These are phyloP conservation scores for Panulirus ornatus DNA, from an alignment of 1,140 invertebrate genomes.

Conservation along the genomic window DNA sequence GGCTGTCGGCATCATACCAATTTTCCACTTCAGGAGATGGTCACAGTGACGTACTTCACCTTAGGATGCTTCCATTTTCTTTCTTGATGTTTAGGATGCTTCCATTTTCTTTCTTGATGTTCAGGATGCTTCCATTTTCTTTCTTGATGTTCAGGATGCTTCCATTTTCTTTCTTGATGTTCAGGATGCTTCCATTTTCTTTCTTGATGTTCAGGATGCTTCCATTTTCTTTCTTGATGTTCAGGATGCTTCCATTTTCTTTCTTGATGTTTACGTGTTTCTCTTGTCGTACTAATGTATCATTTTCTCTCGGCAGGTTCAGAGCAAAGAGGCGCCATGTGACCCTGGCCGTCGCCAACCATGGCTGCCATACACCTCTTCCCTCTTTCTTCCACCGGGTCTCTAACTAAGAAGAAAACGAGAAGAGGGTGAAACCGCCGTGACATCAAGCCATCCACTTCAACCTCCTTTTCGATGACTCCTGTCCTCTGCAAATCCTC, in stretches of 20 bases:
- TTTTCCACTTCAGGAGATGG: too few species aligned
- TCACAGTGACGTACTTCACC: too few species aligned
- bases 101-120: too few species aligned
- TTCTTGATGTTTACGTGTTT: background rate
- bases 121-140: too few species aligned
- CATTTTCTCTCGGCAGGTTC: too few species aligned
- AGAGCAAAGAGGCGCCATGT: background rate
- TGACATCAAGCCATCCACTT: background rate
- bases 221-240: background rate
- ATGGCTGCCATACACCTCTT: conserved; percentile 3
- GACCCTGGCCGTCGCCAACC: background rate
- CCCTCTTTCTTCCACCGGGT: conserved; percentile 23
- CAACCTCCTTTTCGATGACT: too few species aligned
- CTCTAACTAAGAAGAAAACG: conserved; percentile 14
- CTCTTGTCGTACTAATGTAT: background rate
- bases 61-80: too few species aligned
- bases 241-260: background rate
- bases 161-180: background rate
- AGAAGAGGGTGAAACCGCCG: conserved; percentile 9
- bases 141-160: too few species aligned
- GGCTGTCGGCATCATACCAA: too few species aligned
- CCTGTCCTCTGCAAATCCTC: too few species aligned
- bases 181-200: background rate
- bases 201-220: background rate
- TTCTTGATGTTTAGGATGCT: too few species aligned